phyloP scores from a whole-genome alignment of 2,888 invertebrate genomes.

The Athalia circularis region DNA sequence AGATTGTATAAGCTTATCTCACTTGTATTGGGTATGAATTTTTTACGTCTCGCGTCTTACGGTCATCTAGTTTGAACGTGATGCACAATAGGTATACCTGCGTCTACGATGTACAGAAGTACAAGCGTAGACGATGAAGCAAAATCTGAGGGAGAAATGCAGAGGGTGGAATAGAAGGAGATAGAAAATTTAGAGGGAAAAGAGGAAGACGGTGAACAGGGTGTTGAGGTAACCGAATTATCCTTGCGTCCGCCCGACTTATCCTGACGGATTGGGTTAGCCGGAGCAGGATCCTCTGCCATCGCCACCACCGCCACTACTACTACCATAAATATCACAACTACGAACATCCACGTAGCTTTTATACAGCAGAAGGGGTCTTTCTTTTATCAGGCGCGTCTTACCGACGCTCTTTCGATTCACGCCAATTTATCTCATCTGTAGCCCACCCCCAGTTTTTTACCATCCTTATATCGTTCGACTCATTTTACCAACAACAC shows the following conservation, averaged over 20 bases:
- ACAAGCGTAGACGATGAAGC: no score
- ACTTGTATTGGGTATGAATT: no score
- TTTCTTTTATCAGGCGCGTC: constrained; percentile 6
- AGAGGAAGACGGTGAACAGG: constrained; percentile 23
- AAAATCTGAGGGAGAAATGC: no score
- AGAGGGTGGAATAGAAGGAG: not conserved
- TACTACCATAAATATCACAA: not conserved
- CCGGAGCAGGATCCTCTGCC: constrained; percentile 42
- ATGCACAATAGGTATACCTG: no score
- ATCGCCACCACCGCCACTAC: not conserved
- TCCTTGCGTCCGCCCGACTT: constrained; percentile 59
- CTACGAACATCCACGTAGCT: not conserved
- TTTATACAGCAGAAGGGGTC: not conserved
- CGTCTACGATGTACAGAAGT: no score
- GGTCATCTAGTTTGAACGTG: no score
- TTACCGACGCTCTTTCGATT: constrained; percentile 15
- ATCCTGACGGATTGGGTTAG: constrained; percentile 63
- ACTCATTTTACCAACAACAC: not conserved
- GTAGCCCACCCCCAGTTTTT: not conserved
- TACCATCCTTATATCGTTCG: not conserved
- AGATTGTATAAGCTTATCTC: no score
- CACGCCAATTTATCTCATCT: constrained; percentile 38
- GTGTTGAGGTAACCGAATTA: constrained; percentile 58
- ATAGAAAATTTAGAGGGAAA: not conserved
- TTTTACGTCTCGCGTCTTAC: no score